Conservation (phyloP, 2,888 invertebrate species). For the Trichopoda pennipes region DNA sequence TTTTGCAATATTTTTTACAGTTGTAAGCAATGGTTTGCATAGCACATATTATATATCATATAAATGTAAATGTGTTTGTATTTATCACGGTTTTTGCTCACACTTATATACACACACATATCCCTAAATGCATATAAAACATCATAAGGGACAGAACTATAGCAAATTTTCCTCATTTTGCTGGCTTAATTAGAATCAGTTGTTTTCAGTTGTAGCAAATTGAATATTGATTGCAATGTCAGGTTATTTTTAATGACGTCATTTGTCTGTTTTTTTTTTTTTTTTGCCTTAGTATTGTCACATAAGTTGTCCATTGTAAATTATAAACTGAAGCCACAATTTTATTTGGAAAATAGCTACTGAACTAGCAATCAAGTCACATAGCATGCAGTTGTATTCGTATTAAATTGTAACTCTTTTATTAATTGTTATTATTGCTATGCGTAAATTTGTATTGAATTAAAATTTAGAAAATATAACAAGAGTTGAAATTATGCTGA, state of each 20-base stretch:
- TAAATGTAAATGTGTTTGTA: not conserved
- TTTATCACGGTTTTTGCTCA: not conserved
- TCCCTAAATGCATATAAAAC: not conserved
- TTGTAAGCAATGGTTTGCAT: constrained; percentile 23
- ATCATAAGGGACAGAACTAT: constrained; percentile 22
- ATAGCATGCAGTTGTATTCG: not conserved
- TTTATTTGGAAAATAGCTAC: not conserved
- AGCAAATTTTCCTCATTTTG: constrained; percentile 64
- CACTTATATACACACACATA: not conserved
- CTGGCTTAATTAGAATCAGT: constrained; percentile 69
- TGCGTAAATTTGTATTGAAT: constrained; percentile 6
- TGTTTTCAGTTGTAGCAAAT: constrained; percentile 65
- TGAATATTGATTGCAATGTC: constrained; percentile 68
- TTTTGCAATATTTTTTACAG: constrained; percentile 4
- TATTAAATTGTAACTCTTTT: constrained; percentile 16
- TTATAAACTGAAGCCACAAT: not conserved
- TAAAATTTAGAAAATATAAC: not conserved
- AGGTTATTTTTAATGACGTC: constrained; percentile 56
- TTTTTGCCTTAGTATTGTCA: not conserved
- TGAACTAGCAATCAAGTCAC: constrained; percentile 10
- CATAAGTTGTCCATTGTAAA: constrained; percentile 5
- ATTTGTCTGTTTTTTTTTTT: constrained; percentile 19
- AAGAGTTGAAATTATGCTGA: too few relatives aligned
- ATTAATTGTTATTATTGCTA: not conserved
- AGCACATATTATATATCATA: not conserved